A percentile compares a stretch with the other conserved stretches of the same genome.
phyloP scores from a whole-genome alignment of 1,140 invertebrate species.

The Zaprionus kolodkinae region DNA sequence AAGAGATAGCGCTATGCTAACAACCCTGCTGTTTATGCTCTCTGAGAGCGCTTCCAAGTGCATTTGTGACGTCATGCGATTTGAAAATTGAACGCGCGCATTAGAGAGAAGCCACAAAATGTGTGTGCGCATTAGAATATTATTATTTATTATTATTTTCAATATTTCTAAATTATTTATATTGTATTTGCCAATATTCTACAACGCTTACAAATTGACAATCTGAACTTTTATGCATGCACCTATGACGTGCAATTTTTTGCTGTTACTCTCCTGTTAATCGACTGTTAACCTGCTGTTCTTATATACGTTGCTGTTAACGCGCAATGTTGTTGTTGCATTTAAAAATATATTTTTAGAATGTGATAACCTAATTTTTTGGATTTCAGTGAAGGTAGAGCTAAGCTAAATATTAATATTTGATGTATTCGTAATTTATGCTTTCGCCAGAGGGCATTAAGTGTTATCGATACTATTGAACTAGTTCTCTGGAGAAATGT shows the following conservation, averaged over 20 bases:
- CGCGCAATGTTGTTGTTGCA: neutral
- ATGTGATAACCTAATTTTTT: conserved; percentile 1
- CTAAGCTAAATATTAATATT: conserved; percentile 1
- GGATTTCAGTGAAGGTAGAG: neutral
- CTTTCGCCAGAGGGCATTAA: neutral
- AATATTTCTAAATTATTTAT: neutral
- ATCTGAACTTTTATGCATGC: neutral
- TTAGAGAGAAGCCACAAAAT: neutral
- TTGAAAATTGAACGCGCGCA: conserved; percentile 2
- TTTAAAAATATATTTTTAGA: conserved; percentile 5
- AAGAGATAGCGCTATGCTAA: conserved; percentile 1
- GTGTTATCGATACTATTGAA: conserved; percentile 1
- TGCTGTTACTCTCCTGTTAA: conserved; percentile 29
- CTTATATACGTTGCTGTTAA: neutral
- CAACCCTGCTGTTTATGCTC: neutral
- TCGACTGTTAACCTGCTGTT: neutral
- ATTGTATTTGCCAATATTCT: neutral
- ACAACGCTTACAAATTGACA: neutral
- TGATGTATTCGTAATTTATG: neutral
- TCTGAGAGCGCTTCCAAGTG: conserved; percentile 17
- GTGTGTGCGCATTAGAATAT: neutral
- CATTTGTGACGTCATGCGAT: conserved; percentile 35
- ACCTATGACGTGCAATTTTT: conserved; percentile 10
- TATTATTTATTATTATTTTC: neutral
- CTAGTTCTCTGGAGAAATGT: neutral